Evolutionary conservation across 2,797 vertebrate genomes (phyloP).

Genomic region (Protonibea diacanthus): DNA sequence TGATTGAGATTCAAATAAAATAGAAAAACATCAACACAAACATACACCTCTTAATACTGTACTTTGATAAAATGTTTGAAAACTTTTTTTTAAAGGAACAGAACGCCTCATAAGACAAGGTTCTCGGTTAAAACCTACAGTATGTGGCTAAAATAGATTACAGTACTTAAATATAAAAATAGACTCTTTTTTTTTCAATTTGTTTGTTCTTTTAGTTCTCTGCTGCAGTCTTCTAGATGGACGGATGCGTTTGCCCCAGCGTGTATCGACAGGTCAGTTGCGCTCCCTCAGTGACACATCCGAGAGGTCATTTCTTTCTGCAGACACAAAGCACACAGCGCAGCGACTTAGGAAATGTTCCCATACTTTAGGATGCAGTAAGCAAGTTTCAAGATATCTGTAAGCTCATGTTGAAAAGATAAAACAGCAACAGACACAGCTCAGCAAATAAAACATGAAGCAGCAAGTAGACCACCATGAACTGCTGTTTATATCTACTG

Average conservation of each 20-base stretch:
- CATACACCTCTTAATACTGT: conserved; percentile 82
- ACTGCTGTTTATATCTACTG: neutral
- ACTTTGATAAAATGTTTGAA: conserved; percentile 75
- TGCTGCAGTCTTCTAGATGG: conserved; percentile 67
- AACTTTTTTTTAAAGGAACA: conserved; percentile 53
- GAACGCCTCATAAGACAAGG: conserved; percentile 60
- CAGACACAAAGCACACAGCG: conserved; percentile 11
- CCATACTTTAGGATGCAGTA: neutral
- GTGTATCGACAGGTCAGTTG: conserved; percentile 33
- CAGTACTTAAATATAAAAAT: conserved; percentile 91
- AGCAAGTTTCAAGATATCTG: neutral
- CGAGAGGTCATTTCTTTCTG: conserved; percentile 98
- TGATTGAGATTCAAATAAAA: conserved; percentile 79
- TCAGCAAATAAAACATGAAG: neutral
- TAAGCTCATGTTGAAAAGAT: neutral
- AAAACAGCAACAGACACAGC: neutral
- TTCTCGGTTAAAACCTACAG: conserved; percentile 77
- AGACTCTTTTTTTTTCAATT: conserved; percentile 82
- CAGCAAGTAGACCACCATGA: no score
- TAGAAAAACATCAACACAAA: conserved; percentile 75
- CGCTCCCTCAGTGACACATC: conserved; percentile 92
- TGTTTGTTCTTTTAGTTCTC: conserved; percentile 71
- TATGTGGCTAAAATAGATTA: conserved; percentile 85
- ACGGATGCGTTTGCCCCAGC: conserved; percentile 60
- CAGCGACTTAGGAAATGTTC: neutral